Evolutionary conservation across 2,113 vertebrate genomes (phyloP).

Genomic region (Leuciscus idus): DNA sequence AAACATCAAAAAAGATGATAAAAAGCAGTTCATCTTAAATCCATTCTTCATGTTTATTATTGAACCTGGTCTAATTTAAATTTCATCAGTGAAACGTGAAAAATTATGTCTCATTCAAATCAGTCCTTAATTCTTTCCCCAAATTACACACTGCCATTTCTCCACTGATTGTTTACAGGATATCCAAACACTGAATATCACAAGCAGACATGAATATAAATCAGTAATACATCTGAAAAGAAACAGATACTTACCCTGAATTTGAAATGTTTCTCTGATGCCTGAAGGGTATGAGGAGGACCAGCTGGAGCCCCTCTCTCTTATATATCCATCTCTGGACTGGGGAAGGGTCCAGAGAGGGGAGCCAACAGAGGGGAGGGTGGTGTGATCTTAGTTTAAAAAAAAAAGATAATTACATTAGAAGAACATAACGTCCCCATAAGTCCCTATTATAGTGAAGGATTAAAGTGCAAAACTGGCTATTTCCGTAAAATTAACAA

Average conservation of each 20-base stretch:
- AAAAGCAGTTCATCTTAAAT: no score
- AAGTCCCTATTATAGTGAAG: no score
- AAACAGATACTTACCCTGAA: background rate
- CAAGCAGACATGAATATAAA: background rate
- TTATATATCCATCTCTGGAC: no score
- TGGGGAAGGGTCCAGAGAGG: no score
- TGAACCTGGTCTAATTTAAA: no score
- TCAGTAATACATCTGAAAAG: background rate
- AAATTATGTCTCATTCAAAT: no score
- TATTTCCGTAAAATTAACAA: no score
- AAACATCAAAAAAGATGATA: no score
- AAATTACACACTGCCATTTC: no score
- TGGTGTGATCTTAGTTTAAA: background rate
- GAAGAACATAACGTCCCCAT: background rate
- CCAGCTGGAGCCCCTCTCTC: background rate
- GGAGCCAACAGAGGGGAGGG: background rate
- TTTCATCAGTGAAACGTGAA: no score
- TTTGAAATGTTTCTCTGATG: background rate
- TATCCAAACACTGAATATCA: background rate
- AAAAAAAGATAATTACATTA: background rate
- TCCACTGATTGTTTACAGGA: background rate
- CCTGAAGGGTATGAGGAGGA: background rate
- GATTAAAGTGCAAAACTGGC: no score
- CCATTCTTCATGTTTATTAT: no score
- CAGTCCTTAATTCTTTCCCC: background rate